Conservation (phyloP, 2,797 vertebrate genomes). For the Serranus cabrilla region DNA sequence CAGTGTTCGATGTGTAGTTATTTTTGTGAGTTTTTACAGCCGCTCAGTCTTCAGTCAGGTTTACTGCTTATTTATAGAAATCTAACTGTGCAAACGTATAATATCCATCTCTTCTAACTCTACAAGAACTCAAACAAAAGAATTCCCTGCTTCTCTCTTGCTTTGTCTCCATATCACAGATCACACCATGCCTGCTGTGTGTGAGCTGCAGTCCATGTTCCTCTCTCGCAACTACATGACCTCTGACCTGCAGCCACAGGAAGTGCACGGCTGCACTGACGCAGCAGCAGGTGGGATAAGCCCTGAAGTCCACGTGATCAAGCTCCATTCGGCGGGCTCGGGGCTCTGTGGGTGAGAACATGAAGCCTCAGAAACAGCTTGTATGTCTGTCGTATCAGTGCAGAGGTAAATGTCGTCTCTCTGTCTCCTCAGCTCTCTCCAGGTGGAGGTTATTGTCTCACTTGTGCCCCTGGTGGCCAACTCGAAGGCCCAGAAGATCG, state of each 20-base stretch:
- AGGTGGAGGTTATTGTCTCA: conserved; percentile 83
- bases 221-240: conserved; percentile 83
- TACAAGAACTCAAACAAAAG: not conserved
- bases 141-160: not conserved
- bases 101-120: too few species aligned
- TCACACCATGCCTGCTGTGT: conserved; percentile 72
- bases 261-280: conserved; percentile 76
- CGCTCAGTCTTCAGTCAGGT: too few species aligned
- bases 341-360: conserved; percentile 82
- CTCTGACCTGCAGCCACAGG: conserved; percentile 83
- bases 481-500: conserved; percentile 65
- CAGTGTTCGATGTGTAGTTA: too few species aligned
- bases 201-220: conserved; percentile 81
- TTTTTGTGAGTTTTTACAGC: too few species aligned
- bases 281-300: not conserved
- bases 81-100: too few species aligned
- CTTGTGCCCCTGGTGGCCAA: conserved; percentile 70
- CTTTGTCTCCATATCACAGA: conserved; percentile 62
- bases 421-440: conserved; percentile 73
- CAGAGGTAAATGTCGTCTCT: not conserved
- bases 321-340: conserved; percentile 82
- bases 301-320: conserved; percentile 84
- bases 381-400: too few species aligned
- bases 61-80: too few species aligned
- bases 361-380: not conserved